These are phyloP conservation scores for Actinia tenebrosa DNA, from an alignment of 64 coral and sea anemone genomes.

Conservation along the genomic window DNA sequence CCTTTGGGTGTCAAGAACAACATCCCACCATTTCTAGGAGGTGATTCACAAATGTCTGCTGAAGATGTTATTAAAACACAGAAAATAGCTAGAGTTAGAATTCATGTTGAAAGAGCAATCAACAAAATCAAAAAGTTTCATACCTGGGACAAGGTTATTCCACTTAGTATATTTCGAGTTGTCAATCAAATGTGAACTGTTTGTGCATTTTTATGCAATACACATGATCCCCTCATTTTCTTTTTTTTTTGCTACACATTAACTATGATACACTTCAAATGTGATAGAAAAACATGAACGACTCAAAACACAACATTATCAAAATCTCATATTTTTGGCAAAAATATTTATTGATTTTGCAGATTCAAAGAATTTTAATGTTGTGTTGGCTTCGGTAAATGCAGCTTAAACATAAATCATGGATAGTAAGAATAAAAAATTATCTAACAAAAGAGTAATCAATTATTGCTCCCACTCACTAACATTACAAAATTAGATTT, in stretches of 20 bases:
- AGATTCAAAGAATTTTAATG: too few species aligned
- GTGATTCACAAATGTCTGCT: slow-evolving; percentile 17
- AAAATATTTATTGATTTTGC: too few species aligned
- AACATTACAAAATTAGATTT: too few species aligned
- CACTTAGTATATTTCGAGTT: slow-evolving; percentile 27
- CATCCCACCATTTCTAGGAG: slow-evolving; percentile 41
- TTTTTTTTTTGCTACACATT: neutral
- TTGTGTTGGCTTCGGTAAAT: too few species aligned
- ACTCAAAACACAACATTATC: too few species aligned
- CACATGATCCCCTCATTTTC: slow-evolving; percentile 21
- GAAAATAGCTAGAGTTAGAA: slow-evolving; percentile 49
- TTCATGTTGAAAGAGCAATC: slow-evolving; percentile 52
- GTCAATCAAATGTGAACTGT: slow-evolving; percentile 51
- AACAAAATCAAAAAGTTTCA: slow-evolving; percentile 47
- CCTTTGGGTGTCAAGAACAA: slow-evolving; percentile 35
- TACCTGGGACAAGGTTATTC: slow-evolving; percentile 39
- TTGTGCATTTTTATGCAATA: slow-evolving; percentile 19
- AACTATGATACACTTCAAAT: neutral
- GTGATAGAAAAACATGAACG: too few species aligned
- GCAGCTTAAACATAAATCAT: too few species aligned
- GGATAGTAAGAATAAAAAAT: too few species aligned
- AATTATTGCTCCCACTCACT: too few species aligned
- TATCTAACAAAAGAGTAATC: too few species aligned
- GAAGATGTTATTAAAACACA: slow-evolving; percentile 45
- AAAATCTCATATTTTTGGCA: too few species aligned